Base-by-base conservation (phyloP, 2,797 vertebrate genomes). In the Sebastes trivittatus region DNA sequence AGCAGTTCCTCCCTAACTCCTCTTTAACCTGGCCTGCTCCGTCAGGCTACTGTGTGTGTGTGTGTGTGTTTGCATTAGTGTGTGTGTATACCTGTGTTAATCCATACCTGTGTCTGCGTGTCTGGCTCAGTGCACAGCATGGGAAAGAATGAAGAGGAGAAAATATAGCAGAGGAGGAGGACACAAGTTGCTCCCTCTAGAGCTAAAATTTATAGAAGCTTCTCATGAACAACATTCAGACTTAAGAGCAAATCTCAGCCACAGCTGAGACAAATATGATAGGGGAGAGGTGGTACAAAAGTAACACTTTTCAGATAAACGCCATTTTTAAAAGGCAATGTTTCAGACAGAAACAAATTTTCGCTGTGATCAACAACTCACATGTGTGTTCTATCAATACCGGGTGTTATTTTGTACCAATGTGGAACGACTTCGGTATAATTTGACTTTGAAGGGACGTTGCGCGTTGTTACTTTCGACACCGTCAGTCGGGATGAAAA, bases 1-100 rank as follows among this genome's bases (percentile, higher is more conserved):
- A 81, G 77, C 63, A 74, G 66, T 80, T 84, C 75, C 80, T 75
- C 72, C 83, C 71, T 59, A 75, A 72, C 90, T 87, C 84, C 82
- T 90, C 85, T 88, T 89, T 87, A 91, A 91, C 86, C 88, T 84
- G 79, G 65, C 32, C 88, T 78, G 71, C 83, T 80, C 64, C 38
- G 77, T 85, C 86, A 89, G 68, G 92, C 91, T 92, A 92, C 91
- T 86, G 85, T 86, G 82, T 84, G 81, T 85, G 16, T 75, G 69
- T 55, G 55, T 72, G 58, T 77, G 61, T 68, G 29, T 67, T 52
- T 52, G 20, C 49, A 52, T 52, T 52, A 52, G 8, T 71, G 34
- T 62, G 61, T 66, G 29, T 80, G 30, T 72, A 18, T 75, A 72
- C 65, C 59, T 84, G 75, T 81, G 72, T 77, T 87, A 77, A 83